Evolutionary conservation across 1,140 invertebrate species (phyloP).

Genomic region (Melanaphis sacchari): DNA sequence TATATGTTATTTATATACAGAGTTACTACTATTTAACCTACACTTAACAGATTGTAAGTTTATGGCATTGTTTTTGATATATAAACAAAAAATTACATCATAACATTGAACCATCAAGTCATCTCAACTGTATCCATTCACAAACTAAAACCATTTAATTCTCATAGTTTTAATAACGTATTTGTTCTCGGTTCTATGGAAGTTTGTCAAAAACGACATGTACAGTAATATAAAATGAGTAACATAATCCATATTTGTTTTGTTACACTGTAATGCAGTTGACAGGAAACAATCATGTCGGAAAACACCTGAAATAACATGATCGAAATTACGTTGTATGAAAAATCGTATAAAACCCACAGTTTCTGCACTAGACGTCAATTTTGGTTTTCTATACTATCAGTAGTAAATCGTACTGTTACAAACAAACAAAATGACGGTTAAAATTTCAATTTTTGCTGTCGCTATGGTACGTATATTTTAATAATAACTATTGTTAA

Average conservation of each 20-base stretch:
- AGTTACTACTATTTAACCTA: not conserved
- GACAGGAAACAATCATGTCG: not conserved
- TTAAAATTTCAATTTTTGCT: not conserved
- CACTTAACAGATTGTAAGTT: not conserved
- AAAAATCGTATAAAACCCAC: slow-evolving; percentile 35
- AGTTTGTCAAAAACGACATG: not conserved
- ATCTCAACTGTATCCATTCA: not conserved
- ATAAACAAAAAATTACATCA: not conserved
- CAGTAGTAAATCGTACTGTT: not conserved
- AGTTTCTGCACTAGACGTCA: not conserved
- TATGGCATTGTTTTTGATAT: not conserved
- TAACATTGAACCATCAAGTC: not conserved
- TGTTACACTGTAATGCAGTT: not conserved
- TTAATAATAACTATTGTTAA: not conserved
- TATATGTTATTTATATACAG: not conserved
- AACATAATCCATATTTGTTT: slow-evolving; percentile 20
- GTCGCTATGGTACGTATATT: slow-evolving; percentile 14
- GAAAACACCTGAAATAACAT: slow-evolving; percentile 44
- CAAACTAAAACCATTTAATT: not conserved
- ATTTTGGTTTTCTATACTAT: not conserved
- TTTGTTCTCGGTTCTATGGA: not conserved
- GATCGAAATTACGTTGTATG: not conserved
- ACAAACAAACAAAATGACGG: not conserved
- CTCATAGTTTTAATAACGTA: not conserved
- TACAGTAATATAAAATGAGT: not conserved